Conservation (phyloP, 2,113 vertebrate species). For the Osmerus eperlanus region DNA sequence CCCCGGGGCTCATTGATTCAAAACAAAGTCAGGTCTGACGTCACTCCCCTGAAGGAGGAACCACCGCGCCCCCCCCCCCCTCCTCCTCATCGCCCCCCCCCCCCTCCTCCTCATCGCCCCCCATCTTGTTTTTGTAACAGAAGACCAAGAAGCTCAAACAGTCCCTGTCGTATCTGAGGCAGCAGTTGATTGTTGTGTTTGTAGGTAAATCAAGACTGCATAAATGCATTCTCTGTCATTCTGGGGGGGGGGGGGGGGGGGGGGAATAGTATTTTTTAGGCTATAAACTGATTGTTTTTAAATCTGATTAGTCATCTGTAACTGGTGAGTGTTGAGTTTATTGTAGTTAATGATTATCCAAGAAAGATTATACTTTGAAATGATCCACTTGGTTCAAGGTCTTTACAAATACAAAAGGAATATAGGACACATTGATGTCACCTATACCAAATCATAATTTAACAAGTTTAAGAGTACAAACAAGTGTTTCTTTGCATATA, state of each 20-base stretch:
- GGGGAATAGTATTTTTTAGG: too few relatives aligned
- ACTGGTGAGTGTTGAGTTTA: neutral
- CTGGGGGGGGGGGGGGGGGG: too few relatives aligned
- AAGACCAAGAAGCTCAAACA: too few relatives aligned
- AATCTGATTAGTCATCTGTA: neutral
- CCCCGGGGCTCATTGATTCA: slow-evolving; percentile 49
- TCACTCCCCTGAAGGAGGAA: slow-evolving; percentile 26
- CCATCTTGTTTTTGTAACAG: neutral
- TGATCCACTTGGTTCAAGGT: neutral
- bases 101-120: slow-evolving; percentile 19
- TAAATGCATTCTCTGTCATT: too few relatives aligned
- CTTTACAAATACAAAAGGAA: neutral
- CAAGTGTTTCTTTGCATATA: too few relatives aligned
- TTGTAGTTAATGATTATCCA: neutral
- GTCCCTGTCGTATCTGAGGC: too few relatives aligned
- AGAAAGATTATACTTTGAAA: neutral
- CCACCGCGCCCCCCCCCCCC: slow-evolving; percentile 9
- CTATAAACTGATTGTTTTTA: too few relatives aligned
- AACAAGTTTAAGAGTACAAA: too few relatives aligned
- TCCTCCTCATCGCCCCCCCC: neutral
- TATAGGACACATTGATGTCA: too few relatives aligned
- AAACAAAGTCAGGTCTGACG: slow-evolving; percentile 53
- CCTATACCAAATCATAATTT: too few relatives aligned
- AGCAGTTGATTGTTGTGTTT: too few relatives aligned
- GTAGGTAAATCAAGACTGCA: too few relatives aligned